These are phyloP conservation scores for Orchestes rusci DNA, from an alignment of 2,888 invertebrate genomes.

Conservation along the genomic window DNA sequence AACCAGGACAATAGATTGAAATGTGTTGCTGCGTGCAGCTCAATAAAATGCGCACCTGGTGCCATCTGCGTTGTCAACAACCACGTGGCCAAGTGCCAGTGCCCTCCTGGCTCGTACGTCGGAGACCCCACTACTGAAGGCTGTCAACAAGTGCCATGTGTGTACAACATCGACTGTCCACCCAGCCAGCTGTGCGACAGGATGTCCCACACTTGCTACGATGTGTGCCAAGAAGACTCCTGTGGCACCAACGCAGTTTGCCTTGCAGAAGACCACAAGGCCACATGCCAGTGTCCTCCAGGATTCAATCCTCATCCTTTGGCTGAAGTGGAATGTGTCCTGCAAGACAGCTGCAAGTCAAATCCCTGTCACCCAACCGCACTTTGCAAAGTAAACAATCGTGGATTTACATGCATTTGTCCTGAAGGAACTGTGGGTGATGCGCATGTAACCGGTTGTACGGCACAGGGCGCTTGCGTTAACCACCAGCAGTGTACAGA, in stretches of 20 bases:
- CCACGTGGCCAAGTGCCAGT: constrained; percentile 83
- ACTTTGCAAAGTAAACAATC: constrained; percentile 56
- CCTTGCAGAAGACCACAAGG: constrained; percentile 75
- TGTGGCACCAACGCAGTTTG: constrained; percentile 86
- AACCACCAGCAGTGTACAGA: constrained; percentile 67
- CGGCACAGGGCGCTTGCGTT: constrained; percentile 63
- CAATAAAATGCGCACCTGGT: constrained; percentile 72
- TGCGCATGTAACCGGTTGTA: constrained; percentile 67
- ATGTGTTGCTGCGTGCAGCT: constrained; percentile 74
- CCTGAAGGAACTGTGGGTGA: constrained; percentile 71
- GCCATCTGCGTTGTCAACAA: constrained; percentile 85
- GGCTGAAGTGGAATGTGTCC: constrained; percentile 74
- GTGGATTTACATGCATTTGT: constrained; percentile 72
- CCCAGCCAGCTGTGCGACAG: constrained; percentile 74
- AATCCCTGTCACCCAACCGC: constrained; percentile 78
- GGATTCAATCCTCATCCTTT: constrained; percentile 75
- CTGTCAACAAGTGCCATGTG: constrained; percentile 75
- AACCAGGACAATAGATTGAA: constrained; percentile 53
- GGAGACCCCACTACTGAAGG: constrained; percentile 82
- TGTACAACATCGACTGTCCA: constrained; percentile 80
- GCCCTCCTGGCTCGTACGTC: constrained; percentile 78
- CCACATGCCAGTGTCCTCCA: constrained; percentile 78
- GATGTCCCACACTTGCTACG: constrained; percentile 71
- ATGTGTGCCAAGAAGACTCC: constrained; percentile 72
- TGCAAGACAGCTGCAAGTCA: constrained; percentile 63